These are phyloP conservation scores for Manacus vitellinus DNA, from an alignment of 2,113 vertebrate genomes.

Conservation along the genomic window DNA sequence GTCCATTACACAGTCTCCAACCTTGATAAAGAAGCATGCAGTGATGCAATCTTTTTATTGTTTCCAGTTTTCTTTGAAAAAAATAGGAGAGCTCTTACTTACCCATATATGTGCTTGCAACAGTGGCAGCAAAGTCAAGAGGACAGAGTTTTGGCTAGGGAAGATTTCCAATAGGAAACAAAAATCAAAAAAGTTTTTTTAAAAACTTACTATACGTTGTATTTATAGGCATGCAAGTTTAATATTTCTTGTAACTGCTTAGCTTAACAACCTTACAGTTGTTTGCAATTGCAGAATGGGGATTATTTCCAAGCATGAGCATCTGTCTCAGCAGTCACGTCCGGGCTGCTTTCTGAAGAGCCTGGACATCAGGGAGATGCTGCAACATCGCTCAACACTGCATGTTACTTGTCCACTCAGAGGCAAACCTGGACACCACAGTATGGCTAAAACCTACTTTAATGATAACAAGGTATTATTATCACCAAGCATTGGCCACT, in stretches of 20 bases:
- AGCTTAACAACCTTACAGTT: background rate
- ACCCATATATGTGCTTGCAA: background rate
- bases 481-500: background rate
- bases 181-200: background rate
- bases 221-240: background rate
- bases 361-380: background rate
- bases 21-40: background rate
- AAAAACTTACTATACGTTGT: background rate
- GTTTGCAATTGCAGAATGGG: background rate
- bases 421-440: background rate
- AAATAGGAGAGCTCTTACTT: background rate
- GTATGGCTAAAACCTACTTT: background rate
- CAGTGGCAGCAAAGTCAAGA: background rate
- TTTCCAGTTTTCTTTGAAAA: background rate
- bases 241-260: background rate
- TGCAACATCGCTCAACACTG: background rate
- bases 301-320: background rate
- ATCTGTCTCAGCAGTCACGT: background rate
- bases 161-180: background rate
- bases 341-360: background rate
- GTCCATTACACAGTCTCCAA: background rate
- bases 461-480: background rate
- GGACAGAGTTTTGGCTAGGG: background rate
- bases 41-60: background rate
- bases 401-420: background rate